These are phyloP conservation scores for Ennomos quercinarius DNA, from an alignment of 2,888 invertebrate genomes.

Conservation along the genomic window DNA sequence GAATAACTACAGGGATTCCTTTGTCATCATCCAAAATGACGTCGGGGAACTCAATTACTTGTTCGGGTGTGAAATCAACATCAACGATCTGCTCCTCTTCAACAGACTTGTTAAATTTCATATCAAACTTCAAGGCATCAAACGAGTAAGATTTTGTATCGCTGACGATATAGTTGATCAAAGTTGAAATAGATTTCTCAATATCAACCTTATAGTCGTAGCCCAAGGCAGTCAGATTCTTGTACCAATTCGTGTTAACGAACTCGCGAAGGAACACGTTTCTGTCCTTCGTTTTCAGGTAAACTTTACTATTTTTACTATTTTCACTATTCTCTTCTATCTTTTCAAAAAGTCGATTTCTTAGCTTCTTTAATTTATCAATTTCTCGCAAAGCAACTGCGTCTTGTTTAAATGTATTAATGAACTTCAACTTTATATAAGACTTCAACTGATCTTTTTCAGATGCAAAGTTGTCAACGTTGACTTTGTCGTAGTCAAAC, in stretches of 20 bases:
- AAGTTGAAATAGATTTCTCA: slow-evolving; percentile 52
- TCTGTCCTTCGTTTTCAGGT: slow-evolving; percentile 45
- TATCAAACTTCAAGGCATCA: slow-evolving; percentile 53
- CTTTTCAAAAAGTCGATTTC: slow-evolving; percentile 44
- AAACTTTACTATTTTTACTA: slow-evolving; percentile 13
- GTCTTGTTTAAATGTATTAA: slow-evolving; percentile 40
- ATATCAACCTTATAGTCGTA: slow-evolving; percentile 43
- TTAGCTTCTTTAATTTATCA: slow-evolving; percentile 47
- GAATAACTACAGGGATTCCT: slow-evolving; percentile 56
- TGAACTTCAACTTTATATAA: slow-evolving; percentile 54
- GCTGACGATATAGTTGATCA: slow-evolving; percentile 58
- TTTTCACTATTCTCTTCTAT: slow-evolving; percentile 24
- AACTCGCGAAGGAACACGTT: slow-evolving; percentile 44
- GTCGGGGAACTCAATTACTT: slow-evolving; percentile 60
- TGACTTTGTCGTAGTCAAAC: slow-evolving; percentile 52
- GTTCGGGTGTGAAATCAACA: slow-evolving; percentile 47
- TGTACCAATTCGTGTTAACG: slow-evolving; percentile 46
- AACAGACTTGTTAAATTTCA: slow-evolving; percentile 36
- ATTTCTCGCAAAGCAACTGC: slow-evolving; percentile 49
- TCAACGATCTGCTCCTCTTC: slow-evolving; percentile 48
- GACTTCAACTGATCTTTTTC: slow-evolving; percentile 51
- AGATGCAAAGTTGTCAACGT: slow-evolving; percentile 43
- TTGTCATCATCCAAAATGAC: slow-evolving; percentile 55
- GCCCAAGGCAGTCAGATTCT: slow-evolving; percentile 30
- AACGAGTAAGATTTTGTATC: slow-evolving; percentile 55